phyloP scores from a whole-genome alignment of 2,113 vertebrate genomes.

The Heterotilapia buettikoferi region DNA sequence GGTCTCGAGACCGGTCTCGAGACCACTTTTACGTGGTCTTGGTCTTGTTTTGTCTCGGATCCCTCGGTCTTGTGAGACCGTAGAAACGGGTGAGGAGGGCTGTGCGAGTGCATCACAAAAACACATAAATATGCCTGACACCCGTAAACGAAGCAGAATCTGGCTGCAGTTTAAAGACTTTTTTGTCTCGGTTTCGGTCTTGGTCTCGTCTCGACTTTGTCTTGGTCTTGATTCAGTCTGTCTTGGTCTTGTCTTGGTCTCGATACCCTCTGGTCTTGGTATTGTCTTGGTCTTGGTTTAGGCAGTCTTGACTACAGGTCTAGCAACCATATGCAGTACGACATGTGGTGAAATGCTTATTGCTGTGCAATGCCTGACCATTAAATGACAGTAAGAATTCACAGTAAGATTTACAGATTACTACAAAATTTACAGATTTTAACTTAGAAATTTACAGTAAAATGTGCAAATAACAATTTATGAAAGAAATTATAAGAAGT shows the following conservation, averaged over 20 bases:
- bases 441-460: not conserved
- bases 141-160: not conserved
- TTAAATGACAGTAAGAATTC: not conserved
- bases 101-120: not conserved
- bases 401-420: not conserved
- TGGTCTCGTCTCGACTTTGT: not conserved
- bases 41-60: not conserved
- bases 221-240: not conserved
- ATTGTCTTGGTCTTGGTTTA: not conserved
- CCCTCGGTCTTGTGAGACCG: not conserved
- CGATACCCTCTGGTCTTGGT: not conserved
- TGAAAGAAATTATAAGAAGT: not conserved
- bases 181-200: too few relatives aligned
- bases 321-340: not conserved
- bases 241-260: not conserved
- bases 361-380: not conserved
- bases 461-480: not conserved
- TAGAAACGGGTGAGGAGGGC: not conserved
- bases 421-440: not conserved
- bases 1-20: not conserved
- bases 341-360: not conserved
- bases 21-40: not conserved
- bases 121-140: too few relatives aligned
- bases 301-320: not conserved
- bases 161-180: not conserved